Evolutionary conservation across 2,888 invertebrate genomes (phyloP).

Genomic region (Osedax frankpressi): DNA sequence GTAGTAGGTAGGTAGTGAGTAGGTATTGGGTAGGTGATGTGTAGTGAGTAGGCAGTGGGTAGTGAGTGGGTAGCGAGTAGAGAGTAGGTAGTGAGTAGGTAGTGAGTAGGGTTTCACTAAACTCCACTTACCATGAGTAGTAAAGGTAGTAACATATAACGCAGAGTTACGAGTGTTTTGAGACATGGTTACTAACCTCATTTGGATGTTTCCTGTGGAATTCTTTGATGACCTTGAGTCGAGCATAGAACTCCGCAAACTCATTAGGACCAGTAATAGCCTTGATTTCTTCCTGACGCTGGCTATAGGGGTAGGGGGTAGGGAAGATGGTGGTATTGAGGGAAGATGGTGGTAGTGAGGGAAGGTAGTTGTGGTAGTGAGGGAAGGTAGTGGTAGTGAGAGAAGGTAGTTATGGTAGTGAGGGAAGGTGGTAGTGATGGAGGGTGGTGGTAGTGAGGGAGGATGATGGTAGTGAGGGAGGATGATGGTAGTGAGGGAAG

Average conservation of each 20-base stretch:
- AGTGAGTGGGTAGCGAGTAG: not conserved
- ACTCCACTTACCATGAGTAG: too few relatives aligned
- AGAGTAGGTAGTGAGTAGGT: not conserved
- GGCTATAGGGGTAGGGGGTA: too few relatives aligned
- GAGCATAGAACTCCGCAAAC: slow-evolving; percentile 87
- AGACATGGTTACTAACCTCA: slow-evolving; percentile 54
- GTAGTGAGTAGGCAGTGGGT: not conserved
- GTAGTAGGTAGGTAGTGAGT: too few relatives aligned
- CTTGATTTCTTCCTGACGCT: slow-evolving; percentile 82
- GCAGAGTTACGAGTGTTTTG: not conserved
- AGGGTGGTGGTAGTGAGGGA: not conserved
- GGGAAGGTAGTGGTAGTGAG: not conserved
- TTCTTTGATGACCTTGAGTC: slow-evolving; percentile 85
- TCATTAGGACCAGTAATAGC: slow-evolving; percentile 94
- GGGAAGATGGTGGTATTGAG: not conserved
- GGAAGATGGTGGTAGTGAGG: not conserved
- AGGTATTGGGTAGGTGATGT: too few relatives aligned
- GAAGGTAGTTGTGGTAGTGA: too few relatives aligned
- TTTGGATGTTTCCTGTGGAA: slow-evolving; percentile 90
- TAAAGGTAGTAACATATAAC: too few relatives aligned
- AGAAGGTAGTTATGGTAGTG: not conserved
- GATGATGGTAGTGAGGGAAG: slow-evolving; percentile 14
- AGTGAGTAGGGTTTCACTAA: not conserved
- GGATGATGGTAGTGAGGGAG: not conserved
- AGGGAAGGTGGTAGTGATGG: not conserved